Evolutionary conservation across 2,797 vertebrate species (phyloP), one percentile per base, ranked within the genome.

Genomic region (Oophaga sylvatica): DNA sequence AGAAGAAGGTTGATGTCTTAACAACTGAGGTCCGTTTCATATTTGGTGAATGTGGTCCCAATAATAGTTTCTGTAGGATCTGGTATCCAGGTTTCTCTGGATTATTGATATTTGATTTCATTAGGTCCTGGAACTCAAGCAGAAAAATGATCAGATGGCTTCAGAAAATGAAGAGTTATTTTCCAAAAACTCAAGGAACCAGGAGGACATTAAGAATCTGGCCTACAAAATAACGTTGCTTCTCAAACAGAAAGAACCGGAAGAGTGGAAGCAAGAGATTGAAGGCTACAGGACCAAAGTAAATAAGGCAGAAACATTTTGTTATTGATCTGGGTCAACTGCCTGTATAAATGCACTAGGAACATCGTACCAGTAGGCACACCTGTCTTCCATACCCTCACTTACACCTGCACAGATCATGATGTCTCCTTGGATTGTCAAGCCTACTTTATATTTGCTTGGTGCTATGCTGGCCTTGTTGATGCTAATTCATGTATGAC

Each of bases 51-150:
- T 31, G 29, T 41, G 16, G 67, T 16, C 5, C 29, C 15, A 31
- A 7, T 35, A 35, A 15, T 11, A 22, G 15, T 75, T 11, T n/a
- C 20, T 12, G 7, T 76, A n/a, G 10, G 10, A 17, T 0, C 19
- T 73, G 17, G 1, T 73, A 5, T 35, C 35, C 15, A 48, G 45
- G 12, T 48, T 56, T 26, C 12, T 26, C 22, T 65, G 63, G n/a
- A 48, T 41, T n/a, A 12, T 12, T 0, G 20, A 75, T 41, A 4
- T 75, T 82, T 48, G 5, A 9, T 76, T 83, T 90, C 84, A 70
- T 91, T 90, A 99, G 98, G 94, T 97, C 62, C 94, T 93, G 0
- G 96, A 97, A 90, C 92, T 97, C 91, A 95, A 92, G 90, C 90
- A 90, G 71, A 96, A 93, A 89, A 97, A 96, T 87, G 95, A 95